phyloP scores from a whole-genome alignment of 2,888 invertebrate genomes.

The Dolomedes plantarius region DNA sequence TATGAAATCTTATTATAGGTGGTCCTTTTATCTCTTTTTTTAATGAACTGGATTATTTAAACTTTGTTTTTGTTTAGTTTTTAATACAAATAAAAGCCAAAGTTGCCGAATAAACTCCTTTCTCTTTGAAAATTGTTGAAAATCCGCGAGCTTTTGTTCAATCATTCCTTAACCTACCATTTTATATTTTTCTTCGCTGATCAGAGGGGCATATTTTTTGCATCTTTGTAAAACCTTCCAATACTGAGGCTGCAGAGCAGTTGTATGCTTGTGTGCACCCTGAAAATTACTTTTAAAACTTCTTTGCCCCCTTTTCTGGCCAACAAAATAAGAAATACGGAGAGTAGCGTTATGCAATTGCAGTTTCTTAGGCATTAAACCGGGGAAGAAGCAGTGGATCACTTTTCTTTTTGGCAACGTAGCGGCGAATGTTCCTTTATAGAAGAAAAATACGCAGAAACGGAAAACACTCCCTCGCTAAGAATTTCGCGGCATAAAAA shows the following conservation, averaged over 20 bases:
- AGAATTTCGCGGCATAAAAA: constrained; percentile 17
- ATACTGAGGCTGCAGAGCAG: background rate
- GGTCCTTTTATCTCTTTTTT: no score
- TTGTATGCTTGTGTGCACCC: background rate
- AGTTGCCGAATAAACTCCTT: no score
- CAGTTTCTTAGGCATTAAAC: constrained; percentile 29
- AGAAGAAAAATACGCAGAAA: background rate
- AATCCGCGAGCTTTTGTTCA: no score
- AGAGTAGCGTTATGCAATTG: constrained; percentile 6
- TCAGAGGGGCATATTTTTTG: background rate
- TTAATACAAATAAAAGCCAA: no score
- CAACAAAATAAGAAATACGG: background rate
- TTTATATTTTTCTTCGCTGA: background rate
- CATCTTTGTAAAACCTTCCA: background rate
- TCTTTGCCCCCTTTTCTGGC: background rate
- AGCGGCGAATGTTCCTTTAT: constrained; percentile 5
- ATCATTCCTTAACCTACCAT: no score
- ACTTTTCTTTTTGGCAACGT: constrained; percentile 22
- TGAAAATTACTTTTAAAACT: background rate
- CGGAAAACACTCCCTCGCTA: constrained; percentile 1
- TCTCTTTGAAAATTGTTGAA: no score
- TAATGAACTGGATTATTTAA: no score
- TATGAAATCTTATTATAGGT: no score
- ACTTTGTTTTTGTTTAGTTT: no score
- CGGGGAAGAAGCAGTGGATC: background rate